Base-by-base conservation (phyloP, 2,113 vertebrate species). In the Onychorhynchus coronatus region DNA sequence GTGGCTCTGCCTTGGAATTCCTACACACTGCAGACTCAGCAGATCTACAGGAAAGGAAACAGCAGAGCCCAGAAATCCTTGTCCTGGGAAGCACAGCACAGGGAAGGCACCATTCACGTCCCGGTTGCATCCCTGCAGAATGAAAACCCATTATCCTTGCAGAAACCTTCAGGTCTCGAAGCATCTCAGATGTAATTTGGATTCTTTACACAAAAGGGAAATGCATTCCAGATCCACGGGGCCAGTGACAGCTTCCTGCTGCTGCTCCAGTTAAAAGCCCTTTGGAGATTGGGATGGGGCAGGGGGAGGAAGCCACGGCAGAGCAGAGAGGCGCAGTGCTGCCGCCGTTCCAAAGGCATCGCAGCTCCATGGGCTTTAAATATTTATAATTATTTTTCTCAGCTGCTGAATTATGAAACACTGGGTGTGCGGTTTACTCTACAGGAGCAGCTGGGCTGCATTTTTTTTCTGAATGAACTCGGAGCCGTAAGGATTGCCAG, bases 341-440 rank as follows among this genome's bases (percentile, higher is more conserved):
- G 7, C 33, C 23, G 2, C 62, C 18, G 1, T 27, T 63, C 59
- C 55, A 42, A 61, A 72, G 42, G 49, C 83, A 67, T 44, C 50
- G 2, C 47, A 44, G 59, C 58, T 91, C 59, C 66, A 14, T 8
- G 30, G 39, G 50, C 79, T 88, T 94, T 84, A 94, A 93, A 88
- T 95, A 94, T 94, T 97, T 59, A 95, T 85, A 8, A 75, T 58
- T 46, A 53, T 87, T 73, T 81, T 83, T 70, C 82, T 91, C 62
- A 53, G 33, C 67, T 85, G 56, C 44, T 95, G 52, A 75, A 88
- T 93, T 93, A 95, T 96, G 91, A 71, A 96, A 19, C 39, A 6
- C 30, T 11, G 73, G 67, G 42, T 6, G 71, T 35, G 28, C 41
- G 42, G 50, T 72, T 87, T 89, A 49, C 68, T 70, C 42, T 22